Evolutionary conservation across 1,140 invertebrate species (phyloP).

Genomic region (Drosophila elegans): DNA sequence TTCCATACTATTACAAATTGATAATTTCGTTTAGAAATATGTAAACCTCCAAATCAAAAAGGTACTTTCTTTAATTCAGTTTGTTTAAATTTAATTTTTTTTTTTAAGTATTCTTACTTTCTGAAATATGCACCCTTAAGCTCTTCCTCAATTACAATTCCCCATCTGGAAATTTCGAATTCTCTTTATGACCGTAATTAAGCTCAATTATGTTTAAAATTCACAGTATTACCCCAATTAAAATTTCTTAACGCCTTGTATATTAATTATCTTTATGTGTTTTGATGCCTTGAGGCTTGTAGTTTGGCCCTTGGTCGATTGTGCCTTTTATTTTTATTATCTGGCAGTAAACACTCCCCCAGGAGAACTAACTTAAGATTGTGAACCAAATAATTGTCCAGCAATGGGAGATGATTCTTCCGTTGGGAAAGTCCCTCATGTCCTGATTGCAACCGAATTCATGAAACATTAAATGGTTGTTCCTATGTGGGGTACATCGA

Average conservation of each 20-base stretch:
- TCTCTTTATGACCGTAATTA: slow-evolving; percentile 3
- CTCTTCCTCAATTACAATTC: slow-evolving; percentile 1
- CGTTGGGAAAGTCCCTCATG: background rate
- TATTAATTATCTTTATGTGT: slow-evolving; percentile 21
- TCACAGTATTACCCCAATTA: background rate
- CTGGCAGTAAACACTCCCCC: slow-evolving; percentile 24
- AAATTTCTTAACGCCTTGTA: slow-evolving; percentile 10
- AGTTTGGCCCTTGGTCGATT: background rate
- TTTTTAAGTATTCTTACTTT: background rate
- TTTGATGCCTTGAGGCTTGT: background rate
- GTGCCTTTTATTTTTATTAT: slow-evolving; percentile 24
- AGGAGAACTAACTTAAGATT: slow-evolving; percentile 23
- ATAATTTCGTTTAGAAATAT: no score
- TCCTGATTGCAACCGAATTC: background rate
- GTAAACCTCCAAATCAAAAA: no score
- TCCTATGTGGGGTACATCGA: background rate
- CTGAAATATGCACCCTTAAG: background rate
- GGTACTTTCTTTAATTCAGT: no score
- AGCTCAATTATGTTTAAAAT: slow-evolving; percentile 6
- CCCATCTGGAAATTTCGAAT: slow-evolving; percentile 2
- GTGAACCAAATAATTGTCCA: slow-evolving; percentile 13
- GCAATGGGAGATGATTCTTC: background rate
- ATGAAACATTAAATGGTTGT: background rate
- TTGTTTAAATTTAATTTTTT: no score
- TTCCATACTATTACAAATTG: no score